Evolutionary conservation across 2,113 vertebrate species (phyloP).

Genomic region (Amphiprion ocellaris): DNA sequence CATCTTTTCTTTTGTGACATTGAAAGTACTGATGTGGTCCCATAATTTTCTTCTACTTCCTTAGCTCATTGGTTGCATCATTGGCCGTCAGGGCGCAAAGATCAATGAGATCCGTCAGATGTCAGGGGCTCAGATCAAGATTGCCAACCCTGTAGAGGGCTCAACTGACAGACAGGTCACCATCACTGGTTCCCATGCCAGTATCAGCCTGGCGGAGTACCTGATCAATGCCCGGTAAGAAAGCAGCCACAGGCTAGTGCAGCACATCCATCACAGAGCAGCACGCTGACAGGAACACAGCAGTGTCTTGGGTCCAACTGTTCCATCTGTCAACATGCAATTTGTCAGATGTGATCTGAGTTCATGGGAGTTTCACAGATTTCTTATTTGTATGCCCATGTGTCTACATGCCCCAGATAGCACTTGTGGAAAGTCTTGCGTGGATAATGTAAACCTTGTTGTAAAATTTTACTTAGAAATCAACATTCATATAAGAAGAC

Average conservation of each 20-base stretch:
- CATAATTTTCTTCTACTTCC: neutral
- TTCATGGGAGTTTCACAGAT: neutral
- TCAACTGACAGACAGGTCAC: conserved; percentile 97
- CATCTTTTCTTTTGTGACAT: neutral
- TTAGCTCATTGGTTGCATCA: conserved; percentile 99
- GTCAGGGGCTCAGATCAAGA: conserved; percentile 99
- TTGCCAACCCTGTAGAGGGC: conserved; percentile 97
- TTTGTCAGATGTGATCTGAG: neutral
- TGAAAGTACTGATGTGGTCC: neutral
- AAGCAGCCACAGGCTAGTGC: conserved; percentile 50
- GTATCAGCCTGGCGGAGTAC: conserved; percentile 98
- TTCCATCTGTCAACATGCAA: neutral
- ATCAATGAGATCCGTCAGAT: conserved; percentile 99
- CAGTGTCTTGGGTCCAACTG: too few species aligned
- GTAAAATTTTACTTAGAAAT: too few species aligned
- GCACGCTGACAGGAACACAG: neutral
- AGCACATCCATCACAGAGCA: conserved; percentile 1
- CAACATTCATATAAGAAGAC: too few species aligned
- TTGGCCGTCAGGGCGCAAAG: conserved; percentile 97
- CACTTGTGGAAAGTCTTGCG: neutral
- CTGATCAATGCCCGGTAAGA: conserved; percentile 99
- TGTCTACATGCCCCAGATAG: neutral
- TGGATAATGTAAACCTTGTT: too few species aligned
- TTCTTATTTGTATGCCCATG: neutral
- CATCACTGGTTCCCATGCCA: conserved; percentile 98